Conservation (phyloP, 2,888 invertebrate genomes). For the Cephus spinipes region DNA sequence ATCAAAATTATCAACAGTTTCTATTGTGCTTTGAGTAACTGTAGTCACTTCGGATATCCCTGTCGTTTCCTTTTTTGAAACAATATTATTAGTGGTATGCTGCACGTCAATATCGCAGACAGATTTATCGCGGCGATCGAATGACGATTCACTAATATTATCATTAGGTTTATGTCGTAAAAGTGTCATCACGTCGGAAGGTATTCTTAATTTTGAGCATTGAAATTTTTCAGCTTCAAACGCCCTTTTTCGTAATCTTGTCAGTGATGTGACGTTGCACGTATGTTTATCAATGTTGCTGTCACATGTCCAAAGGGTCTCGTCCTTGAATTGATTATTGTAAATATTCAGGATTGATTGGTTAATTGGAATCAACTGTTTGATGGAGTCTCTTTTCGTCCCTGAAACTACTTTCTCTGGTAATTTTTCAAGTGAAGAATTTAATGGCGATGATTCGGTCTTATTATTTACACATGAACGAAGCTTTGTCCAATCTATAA, state of each 20-base stretch:
- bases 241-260: constrained; percentile 2
- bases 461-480: constrained; percentile 1
- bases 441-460: background rate
- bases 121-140: background rate
- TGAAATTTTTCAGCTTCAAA: background rate
- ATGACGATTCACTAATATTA: background rate
- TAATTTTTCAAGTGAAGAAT: background rate
- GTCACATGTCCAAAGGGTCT: constrained; percentile 17
- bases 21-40: background rate
- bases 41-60: background rate
- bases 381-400: background rate
- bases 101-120: background rate
- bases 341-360: background rate
- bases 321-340: background rate
- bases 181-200: background rate
- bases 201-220: background rate
- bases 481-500: constrained; percentile 25
- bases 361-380: background rate
- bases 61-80: background rate
- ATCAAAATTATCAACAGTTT: background rate
- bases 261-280: background rate
- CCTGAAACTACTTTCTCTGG: background rate
- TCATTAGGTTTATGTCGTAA: background rate
- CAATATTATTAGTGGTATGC: background rate
- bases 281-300: constrained; percentile 26